Evolutionary conservation across 2,888 invertebrate genomes (phyloP), one percentile per base, ranked within the genome.

Genomic region (Trachelus troglodyta): DNA sequence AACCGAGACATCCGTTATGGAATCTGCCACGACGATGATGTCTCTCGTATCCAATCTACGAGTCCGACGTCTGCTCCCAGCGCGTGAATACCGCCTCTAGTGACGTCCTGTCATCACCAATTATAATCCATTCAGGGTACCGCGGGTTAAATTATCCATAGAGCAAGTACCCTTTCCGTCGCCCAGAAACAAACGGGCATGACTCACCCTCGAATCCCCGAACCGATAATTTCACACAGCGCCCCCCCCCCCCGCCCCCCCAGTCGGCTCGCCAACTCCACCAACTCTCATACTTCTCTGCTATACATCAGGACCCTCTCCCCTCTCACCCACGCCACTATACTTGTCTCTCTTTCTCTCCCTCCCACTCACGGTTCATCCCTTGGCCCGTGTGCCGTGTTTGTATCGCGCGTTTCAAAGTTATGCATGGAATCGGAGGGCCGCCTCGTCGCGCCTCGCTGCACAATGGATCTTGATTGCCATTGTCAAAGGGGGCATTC

Each of bases 31-130:
- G 40, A 15, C 15, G 40, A 40, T 40, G 40, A 40, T 40, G n/a
- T 79, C 31, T 78, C 56, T 37, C 30, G 30, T 33, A n/a, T 30
- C 31, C 40, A 23, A 75, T 34, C 74, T 35, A 75, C 69, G 40
- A 77, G 69, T 77, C 69, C 69, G 31, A 15, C 37, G 56, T 31
- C n/a, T 15, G 35, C 75, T 75, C 75, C n/a, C 34, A 73, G 69
- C 77, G 74, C 69, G 69, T 69, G 69, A 69, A 69, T 69, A 30
- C 69, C 9, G n/a, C 69, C 31, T 30, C 33, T 30, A 6, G 69
- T 86, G 87, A 89, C 87, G 86, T 85, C 82, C 89, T 88, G 90
- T 89, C 90, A 89, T 89, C 89, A 86, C 88, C 89, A 89, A 90
- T 90, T 89, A 90, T 88, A 88, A 89, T 85, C 89, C 89, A 90